These are phyloP conservation scores for Cerastis rubricosa DNA, from an alignment of 2,888 invertebrate species.

Conservation along the genomic window DNA sequence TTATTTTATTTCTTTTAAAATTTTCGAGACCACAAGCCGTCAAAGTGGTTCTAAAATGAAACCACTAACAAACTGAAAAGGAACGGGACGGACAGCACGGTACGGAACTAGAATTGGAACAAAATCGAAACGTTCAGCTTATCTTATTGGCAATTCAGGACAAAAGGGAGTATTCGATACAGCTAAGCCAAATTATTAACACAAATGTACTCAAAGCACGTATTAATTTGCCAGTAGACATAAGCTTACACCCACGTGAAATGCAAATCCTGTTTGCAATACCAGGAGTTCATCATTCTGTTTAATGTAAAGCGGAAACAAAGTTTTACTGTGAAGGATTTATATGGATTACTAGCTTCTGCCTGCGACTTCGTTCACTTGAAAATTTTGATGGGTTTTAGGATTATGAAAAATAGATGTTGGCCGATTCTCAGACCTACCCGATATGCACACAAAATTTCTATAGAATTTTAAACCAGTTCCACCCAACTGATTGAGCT, in stretches of 20 bases:
- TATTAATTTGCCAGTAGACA: background rate
- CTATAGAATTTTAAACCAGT: too few species aligned
- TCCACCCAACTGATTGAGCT: too few species aligned
- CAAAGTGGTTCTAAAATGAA: background rate
- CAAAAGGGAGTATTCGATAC: background rate
- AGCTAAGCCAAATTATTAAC: background rate
- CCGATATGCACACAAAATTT: too few species aligned
- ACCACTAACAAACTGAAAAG: too few species aligned
- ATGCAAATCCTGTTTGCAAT: constrained; percentile 14
- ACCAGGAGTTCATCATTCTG: background rate
- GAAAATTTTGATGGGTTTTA: too few species aligned
- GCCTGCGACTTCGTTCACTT: too few species aligned
- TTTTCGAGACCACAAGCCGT: too few species aligned
- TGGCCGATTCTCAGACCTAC: too few species aligned
- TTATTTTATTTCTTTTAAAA: too few species aligned
- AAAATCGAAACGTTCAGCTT: background rate
- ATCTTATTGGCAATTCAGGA: background rate
- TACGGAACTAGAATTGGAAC: background rate
- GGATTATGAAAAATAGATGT: too few species aligned
- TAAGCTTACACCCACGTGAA: background rate
- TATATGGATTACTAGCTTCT: too few species aligned
- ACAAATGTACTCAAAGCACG: background rate
- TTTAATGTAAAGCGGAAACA: background rate
- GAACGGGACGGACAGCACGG: too few species aligned
- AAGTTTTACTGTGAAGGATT: background rate